A percentile compares a stretch with the other conserved stretches of the same genome.
Conservation (phyloP, 2,888 invertebrate species). For the Zygaena filipendulae region DNA sequence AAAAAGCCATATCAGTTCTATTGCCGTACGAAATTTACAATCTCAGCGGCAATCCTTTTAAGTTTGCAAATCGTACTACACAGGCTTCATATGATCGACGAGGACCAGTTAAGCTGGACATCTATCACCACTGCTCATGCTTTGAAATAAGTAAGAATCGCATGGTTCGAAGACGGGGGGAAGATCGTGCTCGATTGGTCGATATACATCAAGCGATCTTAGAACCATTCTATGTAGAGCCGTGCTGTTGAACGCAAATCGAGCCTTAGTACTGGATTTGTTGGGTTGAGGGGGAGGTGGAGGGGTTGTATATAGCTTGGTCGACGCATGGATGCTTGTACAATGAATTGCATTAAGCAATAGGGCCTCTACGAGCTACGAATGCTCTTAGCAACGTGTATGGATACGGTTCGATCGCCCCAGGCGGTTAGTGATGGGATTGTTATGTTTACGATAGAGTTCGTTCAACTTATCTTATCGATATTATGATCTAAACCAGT, state of each 20-base stretch:
- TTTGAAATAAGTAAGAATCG: too few species aligned
- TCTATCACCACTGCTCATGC: too few species aligned
- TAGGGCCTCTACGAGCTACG: constrained; percentile 47
- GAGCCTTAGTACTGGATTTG: neutral
- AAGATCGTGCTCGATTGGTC: constrained; percentile 27
- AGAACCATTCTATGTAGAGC: constrained; percentile 24
- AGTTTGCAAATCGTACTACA: constrained; percentile 43
- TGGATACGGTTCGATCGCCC: constrained; percentile 54
- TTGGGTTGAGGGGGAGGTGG: neutral
- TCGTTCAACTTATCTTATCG: too few species aligned
- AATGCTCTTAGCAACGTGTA: constrained; percentile 55
- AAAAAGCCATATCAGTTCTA: too few species aligned
- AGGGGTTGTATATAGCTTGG: constrained; percentile 26
- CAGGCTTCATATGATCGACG: constrained; percentile 41
- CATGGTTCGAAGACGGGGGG: constrained; percentile 15
- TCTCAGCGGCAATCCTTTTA: constrained; percentile 41
- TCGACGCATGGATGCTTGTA: constrained; percentile 41
- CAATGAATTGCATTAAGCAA: constrained; percentile 63
- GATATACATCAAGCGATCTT: constrained; percentile 32
- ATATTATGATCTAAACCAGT: too few species aligned
- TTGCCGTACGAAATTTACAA: constrained; percentile 26
- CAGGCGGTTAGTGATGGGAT: constrained; percentile 33
- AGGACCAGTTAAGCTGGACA: neutral
- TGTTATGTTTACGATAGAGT: too few species aligned
- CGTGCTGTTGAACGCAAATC: constrained; percentile 16